These are phyloP conservation scores for Struthio camelus DNA, from an alignment of 2,113 vertebrate genomes.

Conservation along the genomic window DNA sequence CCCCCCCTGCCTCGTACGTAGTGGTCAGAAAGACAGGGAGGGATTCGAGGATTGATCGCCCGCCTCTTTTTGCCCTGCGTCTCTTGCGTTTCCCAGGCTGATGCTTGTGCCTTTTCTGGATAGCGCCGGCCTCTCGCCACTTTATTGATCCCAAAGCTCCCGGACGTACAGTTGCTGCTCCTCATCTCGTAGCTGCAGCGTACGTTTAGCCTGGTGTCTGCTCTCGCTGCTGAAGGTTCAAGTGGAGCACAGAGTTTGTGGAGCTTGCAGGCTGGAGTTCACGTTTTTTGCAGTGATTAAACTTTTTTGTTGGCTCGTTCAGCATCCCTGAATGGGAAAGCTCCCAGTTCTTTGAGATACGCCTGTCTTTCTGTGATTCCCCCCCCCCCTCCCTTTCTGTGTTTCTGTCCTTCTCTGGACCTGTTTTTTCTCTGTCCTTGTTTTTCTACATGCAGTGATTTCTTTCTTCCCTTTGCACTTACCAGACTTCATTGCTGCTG, in stretches of 20 bases:
- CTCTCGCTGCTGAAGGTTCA: neutral
- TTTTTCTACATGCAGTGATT: neutral
- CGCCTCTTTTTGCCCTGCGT: neutral
- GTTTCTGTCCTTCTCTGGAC: neutral
- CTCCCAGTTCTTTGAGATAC: neutral
- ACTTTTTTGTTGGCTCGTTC: neutral
- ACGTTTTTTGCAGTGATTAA: neutral
- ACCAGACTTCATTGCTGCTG: neutral
- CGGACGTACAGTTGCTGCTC: neutral
- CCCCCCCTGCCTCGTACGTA: neutral
- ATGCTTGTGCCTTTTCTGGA: neutral
- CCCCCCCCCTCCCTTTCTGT: neutral
- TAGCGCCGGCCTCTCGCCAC: neutral
- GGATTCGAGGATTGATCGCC: neutral
- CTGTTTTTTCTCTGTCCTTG: neutral
- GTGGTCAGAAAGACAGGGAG: neutral
- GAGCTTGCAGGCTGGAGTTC: neutral
- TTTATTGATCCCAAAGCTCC: neutral
- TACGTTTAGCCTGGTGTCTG: neutral
- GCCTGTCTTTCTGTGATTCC: neutral
- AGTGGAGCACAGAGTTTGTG: neutral
- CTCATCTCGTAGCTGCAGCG: fast-evolving
- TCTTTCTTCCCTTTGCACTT: neutral
- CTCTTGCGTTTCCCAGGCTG: neutral
- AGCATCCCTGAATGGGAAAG: neutral